phyloP scores from a whole-genome alignment of 92 coral and sea anemone genomes.

The Desmophyllum pertusum region DNA sequence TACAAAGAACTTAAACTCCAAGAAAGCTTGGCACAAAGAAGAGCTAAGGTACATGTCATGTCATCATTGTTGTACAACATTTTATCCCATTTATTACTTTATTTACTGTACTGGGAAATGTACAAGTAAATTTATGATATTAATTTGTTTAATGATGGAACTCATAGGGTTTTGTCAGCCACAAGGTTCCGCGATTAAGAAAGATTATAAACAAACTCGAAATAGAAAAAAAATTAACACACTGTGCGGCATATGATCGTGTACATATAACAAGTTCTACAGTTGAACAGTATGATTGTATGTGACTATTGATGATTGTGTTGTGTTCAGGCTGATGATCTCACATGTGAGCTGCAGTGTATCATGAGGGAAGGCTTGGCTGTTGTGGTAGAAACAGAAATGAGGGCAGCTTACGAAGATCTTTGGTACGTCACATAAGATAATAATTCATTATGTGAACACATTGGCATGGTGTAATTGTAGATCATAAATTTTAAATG shows the following conservation, averaged over 20 bases:
- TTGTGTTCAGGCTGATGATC: constrained; percentile 87
- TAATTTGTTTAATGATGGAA: too few species aligned
- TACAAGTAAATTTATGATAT: too few species aligned
- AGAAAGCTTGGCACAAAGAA: constrained; percentile 80
- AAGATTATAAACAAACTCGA: too few species aligned
- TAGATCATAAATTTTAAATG: background rate
- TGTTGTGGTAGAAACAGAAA: constrained; percentile 90
- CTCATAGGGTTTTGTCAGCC: too few species aligned
- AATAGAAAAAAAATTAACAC: too few species aligned
- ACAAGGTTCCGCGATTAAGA: too few species aligned
- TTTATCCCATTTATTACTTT: background rate
- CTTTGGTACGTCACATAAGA: constrained; percentile 66
- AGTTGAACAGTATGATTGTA: too few species aligned
- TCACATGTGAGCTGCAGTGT: constrained; percentile 91
- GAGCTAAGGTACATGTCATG: constrained; percentile 91
- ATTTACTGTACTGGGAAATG: too few species aligned
- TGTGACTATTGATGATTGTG: background rate
- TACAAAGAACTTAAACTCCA: constrained; percentile 75
- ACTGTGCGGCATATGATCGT: too few species aligned
- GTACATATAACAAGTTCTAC: too few species aligned
- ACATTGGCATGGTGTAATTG: background rate
- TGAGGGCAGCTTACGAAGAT: constrained; percentile 97
- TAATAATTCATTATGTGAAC: background rate
- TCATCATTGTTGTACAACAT: too few species aligned
- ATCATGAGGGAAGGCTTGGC: constrained; percentile 95